phyloP scores from a whole-genome alignment of 1,140 invertebrate genomes.

The Pomacea maculata region DNA sequence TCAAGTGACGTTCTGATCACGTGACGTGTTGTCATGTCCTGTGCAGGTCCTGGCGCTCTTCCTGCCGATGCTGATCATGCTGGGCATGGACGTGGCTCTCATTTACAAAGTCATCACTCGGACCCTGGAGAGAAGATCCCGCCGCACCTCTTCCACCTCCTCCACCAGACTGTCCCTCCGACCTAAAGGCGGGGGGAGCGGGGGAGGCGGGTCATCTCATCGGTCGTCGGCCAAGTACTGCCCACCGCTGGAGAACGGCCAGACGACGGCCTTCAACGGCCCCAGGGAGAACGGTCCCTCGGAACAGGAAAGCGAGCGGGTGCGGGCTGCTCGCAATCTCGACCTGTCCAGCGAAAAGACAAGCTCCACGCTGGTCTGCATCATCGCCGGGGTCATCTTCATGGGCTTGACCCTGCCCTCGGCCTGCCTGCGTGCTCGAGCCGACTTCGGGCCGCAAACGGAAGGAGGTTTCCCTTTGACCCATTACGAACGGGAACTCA shows the following conservation, averaged over 20 bases:
- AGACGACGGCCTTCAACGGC: constrained; percentile 1
- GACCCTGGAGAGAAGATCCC: not conserved
- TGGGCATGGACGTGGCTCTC: constrained; percentile 8
- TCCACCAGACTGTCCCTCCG: too few species aligned
- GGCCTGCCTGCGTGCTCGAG: not conserved
- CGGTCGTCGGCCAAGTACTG: constrained; percentile 16
- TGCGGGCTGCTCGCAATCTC: not conserved
- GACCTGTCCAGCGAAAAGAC: constrained; percentile 2
- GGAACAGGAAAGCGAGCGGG: not conserved
- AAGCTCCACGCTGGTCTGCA: not conserved
- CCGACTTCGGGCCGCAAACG: constrained; percentile 4
- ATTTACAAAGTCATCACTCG: not conserved
- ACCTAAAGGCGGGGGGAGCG: too few species aligned
- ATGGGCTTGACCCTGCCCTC: constrained; percentile 16
- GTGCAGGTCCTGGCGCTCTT: constrained; percentile 4
- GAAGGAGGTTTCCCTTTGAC: not conserved
- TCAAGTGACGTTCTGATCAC: too few species aligned
- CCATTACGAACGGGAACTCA: not conserved
- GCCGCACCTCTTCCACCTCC: not conserved
- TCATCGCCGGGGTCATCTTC: constrained; percentile 10
- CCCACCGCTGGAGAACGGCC: constrained; percentile 1
- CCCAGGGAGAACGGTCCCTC: not conserved
- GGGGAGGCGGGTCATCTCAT: not conserved
- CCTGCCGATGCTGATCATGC: constrained; percentile 16
- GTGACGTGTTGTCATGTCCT: too few species aligned